Base-by-base conservation (phyloP, 2,797 vertebrate genomes). In the Sebastes taczanowskii region DNA sequence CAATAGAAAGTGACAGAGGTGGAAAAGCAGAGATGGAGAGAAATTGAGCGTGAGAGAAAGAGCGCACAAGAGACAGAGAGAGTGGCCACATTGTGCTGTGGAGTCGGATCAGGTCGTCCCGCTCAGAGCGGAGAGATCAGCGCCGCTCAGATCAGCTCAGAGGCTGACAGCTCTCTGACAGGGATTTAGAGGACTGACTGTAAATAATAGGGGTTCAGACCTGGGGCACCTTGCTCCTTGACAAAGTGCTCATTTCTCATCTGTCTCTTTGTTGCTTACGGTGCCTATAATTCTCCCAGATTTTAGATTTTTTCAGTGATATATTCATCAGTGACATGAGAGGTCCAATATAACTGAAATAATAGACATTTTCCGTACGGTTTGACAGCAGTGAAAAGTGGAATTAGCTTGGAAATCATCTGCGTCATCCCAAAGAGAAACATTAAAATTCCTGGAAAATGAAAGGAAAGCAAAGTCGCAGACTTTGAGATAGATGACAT, bases 121-220 rank as follows among this genome's bases (percentile, higher is more conserved):
- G 46, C 78, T 81, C 78, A 83, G 49, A 83, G 62, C 38, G 18
- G 71, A 59, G 79, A 78, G 62, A 77, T 73, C 72, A 79, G 56
- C 53, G 1, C 63, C 14, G 85, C 89, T 91, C 84, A 91, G 88
- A 93, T 91, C 92, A 90, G 74, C 81, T 81, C 87, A 10, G 86
- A 77, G 80, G 86, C 73, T 88, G 91, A 90, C 87, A 91, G 89
- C 80, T 86, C 87, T 83, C 75, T 93, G 90, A 90, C 86, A 80
- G 81, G 79, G 86, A 90, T 89, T 64, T 85, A 91, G 77, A 89
- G 49, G 71, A 66, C 84, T 66, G 88, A 75, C 80, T 81, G 89
- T 91, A 93, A 94, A 92, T 94, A 89, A 91, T 87, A 74, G 71
- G 89, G 91, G 92, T 88, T 91, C 92, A 90, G 85, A 86, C 74